phyloP scores from a whole-genome alignment of 2,797 vertebrate species.

The Sternarchorhynchus goeldii region DNA sequence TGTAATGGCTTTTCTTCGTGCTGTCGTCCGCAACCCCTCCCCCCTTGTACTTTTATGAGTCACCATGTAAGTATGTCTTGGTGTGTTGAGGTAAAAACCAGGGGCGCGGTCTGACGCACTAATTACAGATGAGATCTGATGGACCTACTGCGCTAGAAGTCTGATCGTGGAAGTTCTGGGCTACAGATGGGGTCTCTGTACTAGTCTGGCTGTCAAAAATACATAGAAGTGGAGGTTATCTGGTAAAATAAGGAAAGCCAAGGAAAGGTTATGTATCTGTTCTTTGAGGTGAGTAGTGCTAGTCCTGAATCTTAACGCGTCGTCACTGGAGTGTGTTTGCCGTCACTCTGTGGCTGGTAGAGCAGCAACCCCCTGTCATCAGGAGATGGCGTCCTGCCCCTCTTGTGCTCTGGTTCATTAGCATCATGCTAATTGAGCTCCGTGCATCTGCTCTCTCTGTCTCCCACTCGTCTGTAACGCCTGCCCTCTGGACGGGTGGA shows the following conservation, averaged over 20 bases:
- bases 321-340: neutral
- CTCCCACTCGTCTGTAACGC: neutral
- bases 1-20: slow-evolving; percentile 60
- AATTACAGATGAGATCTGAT: too few relatives aligned
- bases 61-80: too few relatives aligned
- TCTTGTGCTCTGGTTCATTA: slow-evolving; percentile 48
- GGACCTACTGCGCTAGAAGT: too few relatives aligned
- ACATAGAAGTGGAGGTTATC: too few relatives aligned
- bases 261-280: too few relatives aligned
- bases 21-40: slow-evolving; percentile 40
- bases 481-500: slow-evolving; percentile 39
- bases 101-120: too few relatives aligned
- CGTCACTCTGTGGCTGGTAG: slow-evolving; percentile 1
- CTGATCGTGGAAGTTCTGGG: too few relatives aligned
- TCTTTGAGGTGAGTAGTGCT: neutral
- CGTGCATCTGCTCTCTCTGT: slow-evolving; percentile 18
- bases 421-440: slow-evolving; percentile 45
- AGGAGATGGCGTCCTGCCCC: slow-evolving; percentile 40
- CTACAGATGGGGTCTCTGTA: neutral
- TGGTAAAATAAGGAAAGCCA: too few relatives aligned
- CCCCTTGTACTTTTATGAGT: too few relatives aligned
- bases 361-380: slow-evolving; percentile 36
- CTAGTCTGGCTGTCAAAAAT: neutral
- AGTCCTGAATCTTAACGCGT: neutral
- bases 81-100: too few relatives aligned